These are phyloP conservation scores for Ptychochromis oligacanthus DNA, from an alignment of 2,113 vertebrate species.

Conservation along the genomic window DNA sequence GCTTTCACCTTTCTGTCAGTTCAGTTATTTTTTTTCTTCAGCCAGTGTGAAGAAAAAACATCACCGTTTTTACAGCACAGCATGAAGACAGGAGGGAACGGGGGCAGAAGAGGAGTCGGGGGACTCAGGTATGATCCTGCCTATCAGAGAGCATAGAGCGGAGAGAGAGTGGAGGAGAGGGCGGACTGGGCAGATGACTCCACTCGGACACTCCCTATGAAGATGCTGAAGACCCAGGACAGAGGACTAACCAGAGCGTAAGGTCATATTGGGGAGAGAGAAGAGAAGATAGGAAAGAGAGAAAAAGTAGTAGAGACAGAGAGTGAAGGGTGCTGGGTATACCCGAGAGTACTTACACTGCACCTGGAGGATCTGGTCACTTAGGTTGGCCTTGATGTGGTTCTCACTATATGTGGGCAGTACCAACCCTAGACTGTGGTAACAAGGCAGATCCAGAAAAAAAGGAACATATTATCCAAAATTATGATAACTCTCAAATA, in stretches of 20 bases:
- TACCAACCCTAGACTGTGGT: constrained; percentile 92
- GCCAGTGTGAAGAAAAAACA: constrained; percentile 83
- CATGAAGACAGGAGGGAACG: constrained; percentile 80
- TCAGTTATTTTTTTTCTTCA: constrained; percentile 83
- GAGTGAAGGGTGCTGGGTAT: constrained; percentile 31
- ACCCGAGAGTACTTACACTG: constrained; percentile 94
- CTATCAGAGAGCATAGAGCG: constrained; percentile 57
- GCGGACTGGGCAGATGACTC: constrained; percentile 35
- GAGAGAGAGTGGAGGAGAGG: constrained; percentile 62
- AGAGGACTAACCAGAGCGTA: constrained; percentile 53
- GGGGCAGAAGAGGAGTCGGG: constrained; percentile 71
- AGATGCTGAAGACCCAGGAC: constrained; percentile 60
- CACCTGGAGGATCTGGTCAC: constrained; percentile 99
- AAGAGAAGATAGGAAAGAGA: constrained; percentile 26
- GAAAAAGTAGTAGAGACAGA: constrained; percentile 54
- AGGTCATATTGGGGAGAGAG: constrained; percentile 60
- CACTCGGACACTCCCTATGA: constrained; percentile 50
- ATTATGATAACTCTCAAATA: not conserved
- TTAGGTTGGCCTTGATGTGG: constrained; percentile 98
- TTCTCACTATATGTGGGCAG: constrained; percentile 95
- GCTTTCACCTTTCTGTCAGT: constrained; percentile 85
- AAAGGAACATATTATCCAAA: constrained; percentile 11
- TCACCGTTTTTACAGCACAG: constrained; percentile 83
- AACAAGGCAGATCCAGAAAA: constrained; percentile 33
- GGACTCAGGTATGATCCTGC: constrained; percentile 67